Base-by-base conservation (phyloP, 2,797 vertebrate genomes). In the Hippopotamyrus pictus region DNA sequence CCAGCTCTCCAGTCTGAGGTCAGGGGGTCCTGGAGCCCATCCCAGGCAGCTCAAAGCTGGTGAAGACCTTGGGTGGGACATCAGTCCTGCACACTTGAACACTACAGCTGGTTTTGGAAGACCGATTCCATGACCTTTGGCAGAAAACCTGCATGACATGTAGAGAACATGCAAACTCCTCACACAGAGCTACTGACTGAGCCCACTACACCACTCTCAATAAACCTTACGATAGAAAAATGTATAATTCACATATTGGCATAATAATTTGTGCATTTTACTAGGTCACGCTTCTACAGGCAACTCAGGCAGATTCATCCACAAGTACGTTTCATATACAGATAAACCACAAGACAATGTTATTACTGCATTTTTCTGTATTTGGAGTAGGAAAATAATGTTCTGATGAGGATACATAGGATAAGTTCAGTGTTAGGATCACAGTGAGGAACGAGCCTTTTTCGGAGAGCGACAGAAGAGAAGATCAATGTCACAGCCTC, bases 381-480 rank as follows among this genome's bases (percentile, higher is more conserved):
- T 73, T 65, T 89, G 25, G 5, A 86, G 82, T 76, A 44, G 50
- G 76, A 79, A 76, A 88, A 88, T 51, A 37, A 51, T 53, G 41
- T 92, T 93, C 90, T 86, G 79, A 79, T 88, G 88, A 87, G 57
- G 92, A 88, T 88, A 90, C 88, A 90, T 17, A 54, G 37, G 44
- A 33, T 62, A 59, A 57, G 4, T 57, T 37, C 22, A 12, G 17
- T 87, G 73, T 12, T 41, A 29, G 19, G 54, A 88, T 65, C 59
- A 88, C 50, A 88, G 44, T 57, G 33, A 88, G 88, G 46, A 22
- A 76, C 19, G 51, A 76, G 11, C 82, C 54, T 85, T 88, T 50
- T 88, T 53, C 19, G n/a, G 57, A 89, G 90, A 59, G 76, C 87
- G 3, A 29, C 25, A 73, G 44, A 82, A 62, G 48, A 69, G 44